Conservation (phyloP, 2,888 invertebrate species). For the Agriopis aurantiaria region DNA sequence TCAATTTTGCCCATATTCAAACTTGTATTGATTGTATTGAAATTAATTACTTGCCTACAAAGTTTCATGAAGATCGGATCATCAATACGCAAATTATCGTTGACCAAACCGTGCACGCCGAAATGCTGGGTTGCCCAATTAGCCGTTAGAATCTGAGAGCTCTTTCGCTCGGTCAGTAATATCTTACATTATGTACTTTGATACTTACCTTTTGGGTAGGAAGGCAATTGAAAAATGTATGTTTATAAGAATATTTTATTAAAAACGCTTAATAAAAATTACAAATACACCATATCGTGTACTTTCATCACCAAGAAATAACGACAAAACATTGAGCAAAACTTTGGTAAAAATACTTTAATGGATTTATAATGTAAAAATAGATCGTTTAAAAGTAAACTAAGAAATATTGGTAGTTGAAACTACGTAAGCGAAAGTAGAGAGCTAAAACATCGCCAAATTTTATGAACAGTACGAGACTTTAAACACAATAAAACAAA, state of each 20-base stretch:
- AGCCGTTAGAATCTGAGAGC: no score
- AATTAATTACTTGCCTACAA: no score
- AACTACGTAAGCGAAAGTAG: conserved; percentile 66
- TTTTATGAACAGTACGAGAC: conserved; percentile 16
- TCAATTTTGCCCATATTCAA: no score
- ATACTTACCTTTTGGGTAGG: neutral
- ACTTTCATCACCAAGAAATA: conserved; percentile 57
- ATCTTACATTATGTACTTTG: no score
- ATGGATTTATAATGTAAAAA: conserved; percentile 29
- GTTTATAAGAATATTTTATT: conserved; percentile 55
- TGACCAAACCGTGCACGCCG: no score
- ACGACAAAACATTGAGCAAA: conserved; percentile 62
- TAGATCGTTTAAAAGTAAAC: conserved; percentile 43
- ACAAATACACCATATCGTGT: conserved; percentile 49
- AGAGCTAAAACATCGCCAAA: conserved; percentile 44
- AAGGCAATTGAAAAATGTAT: conserved; percentile 4
- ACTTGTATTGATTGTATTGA: no score
- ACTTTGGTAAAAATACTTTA: conserved; percentile 71
- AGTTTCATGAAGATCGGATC: no score
- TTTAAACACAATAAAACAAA: conserved; percentile 9
- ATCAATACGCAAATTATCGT: no score
- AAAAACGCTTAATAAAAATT: conserved; percentile 62
- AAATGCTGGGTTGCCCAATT: no score
- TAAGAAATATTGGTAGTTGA: conserved; percentile 58
- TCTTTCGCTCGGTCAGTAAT: no score